These are phyloP conservation scores for Anagrus nilaparvatae DNA, from an alignment of 1,140 invertebrate genomes.

Conservation along the genomic window DNA sequence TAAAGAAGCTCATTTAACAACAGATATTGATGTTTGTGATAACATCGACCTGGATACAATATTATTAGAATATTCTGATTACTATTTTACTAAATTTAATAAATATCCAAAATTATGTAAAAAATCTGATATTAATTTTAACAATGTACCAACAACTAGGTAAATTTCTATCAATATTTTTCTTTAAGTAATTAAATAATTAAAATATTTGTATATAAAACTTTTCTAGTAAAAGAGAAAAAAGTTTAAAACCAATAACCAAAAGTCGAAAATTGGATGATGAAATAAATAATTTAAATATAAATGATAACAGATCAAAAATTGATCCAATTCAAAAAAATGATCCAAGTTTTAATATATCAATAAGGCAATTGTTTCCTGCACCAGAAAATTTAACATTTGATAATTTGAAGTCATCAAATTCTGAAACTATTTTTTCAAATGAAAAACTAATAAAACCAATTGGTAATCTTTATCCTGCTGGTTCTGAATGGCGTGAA, in stretches of 20 bases:
- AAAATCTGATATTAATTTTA: conserved; percentile 40
- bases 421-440: conserved; percentile 7
- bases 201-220: neutral
- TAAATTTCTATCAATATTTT: conserved; percentile 12
- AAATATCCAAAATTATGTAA: conserved; percentile 73
- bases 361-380: conserved; percentile 20
- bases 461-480: conserved; percentile 34
- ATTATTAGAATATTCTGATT: conserved; percentile 78
- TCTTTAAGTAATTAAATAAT: conserved; percentile 15
- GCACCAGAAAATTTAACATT: conserved; percentile 7
- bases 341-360: conserved; percentile 22
- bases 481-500: conserved; percentile 40
- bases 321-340: too few relatives aligned
- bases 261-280: too few relatives aligned
- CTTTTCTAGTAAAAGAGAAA: neutral
- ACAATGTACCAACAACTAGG: conserved; percentile 8
- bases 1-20: conserved; percentile 57
- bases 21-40: conserved; percentile 71
- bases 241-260: neutral
- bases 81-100: conserved; percentile 75
- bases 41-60: conserved; percentile 84
- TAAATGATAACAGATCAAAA: too few relatives aligned
- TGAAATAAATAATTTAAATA: too few relatives aligned
- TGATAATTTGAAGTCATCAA: conserved; percentile 11
- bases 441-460: conserved; percentile 33